Conservation (phyloP, 1,140 invertebrate genomes). For the Acromyrmex charruanus region DNA sequence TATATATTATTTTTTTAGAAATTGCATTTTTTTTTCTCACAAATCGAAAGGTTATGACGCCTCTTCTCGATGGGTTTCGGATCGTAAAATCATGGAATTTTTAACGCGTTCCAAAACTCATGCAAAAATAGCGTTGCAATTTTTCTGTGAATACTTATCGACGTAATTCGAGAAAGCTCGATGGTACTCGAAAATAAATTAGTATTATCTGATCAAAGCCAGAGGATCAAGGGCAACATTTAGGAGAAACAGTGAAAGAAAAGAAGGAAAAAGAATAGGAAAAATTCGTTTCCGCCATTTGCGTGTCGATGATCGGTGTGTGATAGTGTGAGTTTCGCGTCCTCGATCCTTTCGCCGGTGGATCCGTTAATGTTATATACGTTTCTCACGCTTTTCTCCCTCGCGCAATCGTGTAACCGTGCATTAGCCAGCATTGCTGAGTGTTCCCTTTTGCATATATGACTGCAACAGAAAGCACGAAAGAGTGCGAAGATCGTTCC, state of each 20-base stretch:
- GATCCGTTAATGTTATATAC: background rate
- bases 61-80: too few relatives aligned
- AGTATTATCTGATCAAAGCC: too few relatives aligned
- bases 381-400: background rate
- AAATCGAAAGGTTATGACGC: too few relatives aligned
- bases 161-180: background rate
- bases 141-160: background rate
- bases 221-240: too few relatives aligned
- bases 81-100: background rate
- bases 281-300: slow-evolving; percentile 21
- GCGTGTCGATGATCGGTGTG: background rate
- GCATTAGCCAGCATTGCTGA: background rate
- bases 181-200: background rate
- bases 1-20: too few relatives aligned
- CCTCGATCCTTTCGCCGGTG: background rate
- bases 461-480: background rate
- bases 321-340: background rate
- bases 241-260: background rate
- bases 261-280: background rate
- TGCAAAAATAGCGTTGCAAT: background rate
- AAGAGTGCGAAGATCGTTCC: background rate
- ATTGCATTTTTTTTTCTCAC: too few relatives aligned
- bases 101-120: slow-evolving; percentile 1
- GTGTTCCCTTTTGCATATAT: slow-evolving; percentile 1
- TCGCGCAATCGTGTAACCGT: background rate